These are phyloP conservation scores for Erpornis zantholeuca DNA, from an alignment of 2,113 vertebrate species.

Conservation along the genomic window DNA sequence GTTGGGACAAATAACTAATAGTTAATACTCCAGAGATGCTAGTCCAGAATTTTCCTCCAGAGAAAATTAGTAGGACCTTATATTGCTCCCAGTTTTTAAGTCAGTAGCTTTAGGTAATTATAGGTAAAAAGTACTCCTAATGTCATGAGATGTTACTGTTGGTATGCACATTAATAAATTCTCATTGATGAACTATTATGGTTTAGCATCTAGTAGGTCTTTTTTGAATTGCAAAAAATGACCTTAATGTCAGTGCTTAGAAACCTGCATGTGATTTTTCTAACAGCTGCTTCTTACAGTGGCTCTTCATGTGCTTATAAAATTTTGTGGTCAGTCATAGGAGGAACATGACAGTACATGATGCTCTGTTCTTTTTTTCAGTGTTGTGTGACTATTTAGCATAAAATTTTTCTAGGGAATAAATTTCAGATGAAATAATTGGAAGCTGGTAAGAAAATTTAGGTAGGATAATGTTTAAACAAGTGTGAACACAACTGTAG, in stretches of 20 bases:
- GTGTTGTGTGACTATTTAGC: neutral
- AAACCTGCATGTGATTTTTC: neutral
- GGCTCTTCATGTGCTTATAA: neutral
- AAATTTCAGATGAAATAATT: neutral
- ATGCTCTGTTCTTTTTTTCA: neutral
- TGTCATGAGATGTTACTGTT: neutral
- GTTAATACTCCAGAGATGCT: neutral
- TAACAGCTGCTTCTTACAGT: neutral
- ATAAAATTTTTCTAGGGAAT: neutral
- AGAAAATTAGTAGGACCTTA: neutral
- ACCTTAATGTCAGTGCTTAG: neutral
- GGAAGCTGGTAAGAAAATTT: neutral
- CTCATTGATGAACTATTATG: neutral
- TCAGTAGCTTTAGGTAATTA: neutral
- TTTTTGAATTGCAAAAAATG: neutral
- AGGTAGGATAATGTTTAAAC: neutral
- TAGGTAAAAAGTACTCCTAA: neutral
- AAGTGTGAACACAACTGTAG: neutral
- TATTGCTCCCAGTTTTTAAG: neutral
- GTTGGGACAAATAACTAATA: neutral
- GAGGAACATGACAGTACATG: neutral
- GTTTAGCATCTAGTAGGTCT: neutral
- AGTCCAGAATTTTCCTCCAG: neutral
- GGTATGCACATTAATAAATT: neutral
- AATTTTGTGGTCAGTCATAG: neutral